Evolutionary conservation across 2,113 vertebrate species (phyloP), one percentile per base, ranked within the genome.

Genomic region (Motacilla alba): DNA sequence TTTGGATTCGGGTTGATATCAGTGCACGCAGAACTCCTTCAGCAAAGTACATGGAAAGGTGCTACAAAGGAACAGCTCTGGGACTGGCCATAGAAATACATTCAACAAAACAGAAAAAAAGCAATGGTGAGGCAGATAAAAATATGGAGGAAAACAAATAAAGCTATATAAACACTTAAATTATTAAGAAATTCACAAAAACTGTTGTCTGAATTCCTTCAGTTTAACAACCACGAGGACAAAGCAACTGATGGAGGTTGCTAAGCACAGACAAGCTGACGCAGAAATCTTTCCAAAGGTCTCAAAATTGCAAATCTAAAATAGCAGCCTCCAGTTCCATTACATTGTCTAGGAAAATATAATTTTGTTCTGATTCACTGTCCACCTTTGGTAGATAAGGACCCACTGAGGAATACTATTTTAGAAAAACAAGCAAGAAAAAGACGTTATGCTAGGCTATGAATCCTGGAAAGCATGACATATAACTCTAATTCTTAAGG

Each of bases 241-340:
- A 83, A 82, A 77, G 59, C 11, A 59, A 35, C 14, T 75, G 52
- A 92, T 31, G 30, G 15, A 73, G 37, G 74, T 35, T 90, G 67
- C 46, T 83, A 90, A 87, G 78, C 52, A 77, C 44, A 86, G 52
- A 74, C 28, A 85, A 87, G 58, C 59, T 86, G 87, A 87, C 66
- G 86, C 56, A 75, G 88, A 96, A 90, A 93, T 81, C 52, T 88
- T 77, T 80, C 68, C 52, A 70, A 78, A 72, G 35, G 46, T 81
- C 73, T 96, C 68, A 78, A 72, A 92, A 89, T 22, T 80, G 78
- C 56, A 78, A 83, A 87, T 60, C 22, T 68, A 60, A 93, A 93
- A 83, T 44, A 70, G 8, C 26, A 94, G 37, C 41, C 78, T 78
- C 44, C 39, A 53, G 41, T 64, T 94, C 52, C 43, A 83, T 77